These are phyloP conservation scores for Anableps anableps DNA, from an alignment of 2,797 vertebrate genomes.

Conservation along the genomic window DNA sequence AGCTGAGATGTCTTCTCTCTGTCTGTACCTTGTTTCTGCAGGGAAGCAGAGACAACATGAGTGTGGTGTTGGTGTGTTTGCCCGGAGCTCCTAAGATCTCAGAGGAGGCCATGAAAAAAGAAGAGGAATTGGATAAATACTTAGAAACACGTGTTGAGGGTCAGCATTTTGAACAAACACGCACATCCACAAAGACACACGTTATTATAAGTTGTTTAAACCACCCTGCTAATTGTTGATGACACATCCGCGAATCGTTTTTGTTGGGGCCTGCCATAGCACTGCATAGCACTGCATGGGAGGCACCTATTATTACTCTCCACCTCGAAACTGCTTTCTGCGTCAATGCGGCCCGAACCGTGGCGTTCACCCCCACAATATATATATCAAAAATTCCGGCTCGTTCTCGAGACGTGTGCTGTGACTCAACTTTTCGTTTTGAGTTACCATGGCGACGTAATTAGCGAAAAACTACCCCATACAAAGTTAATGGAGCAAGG, in stretches of 20 bases:
- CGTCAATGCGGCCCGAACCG: too few species aligned
- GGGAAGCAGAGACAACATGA: constrained; percentile 99
- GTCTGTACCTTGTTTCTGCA: constrained; percentile 56
- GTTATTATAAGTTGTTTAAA: constrained; percentile 21
- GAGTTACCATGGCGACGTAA: too few species aligned
- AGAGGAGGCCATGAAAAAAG: constrained; percentile 94
- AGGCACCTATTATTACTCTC: too few species aligned
- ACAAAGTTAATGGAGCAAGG: too few species aligned
- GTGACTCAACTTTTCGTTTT: too few species aligned
- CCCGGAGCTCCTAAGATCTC: constrained; percentile 95
- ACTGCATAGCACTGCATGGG: too few species aligned
- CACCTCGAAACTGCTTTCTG: too few species aligned
- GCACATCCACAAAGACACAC: neutral
- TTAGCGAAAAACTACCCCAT: too few species aligned
- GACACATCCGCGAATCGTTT: neutral
- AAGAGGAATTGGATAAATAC: constrained; percentile 95
- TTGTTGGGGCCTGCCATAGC: too few species aligned
- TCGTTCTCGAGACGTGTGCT: too few species aligned
- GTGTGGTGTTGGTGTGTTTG: constrained; percentile 98
- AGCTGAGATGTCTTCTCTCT: neutral
- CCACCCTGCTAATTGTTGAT: constrained; percentile 9
- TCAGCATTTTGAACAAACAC: constrained; percentile 67
- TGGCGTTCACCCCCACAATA: too few species aligned
- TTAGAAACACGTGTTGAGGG: constrained; percentile 96
- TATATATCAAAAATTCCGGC: too few species aligned